Conservation (phyloP, 2,888 invertebrate genomes). For the Lepetodrilus schrolli region DNA sequence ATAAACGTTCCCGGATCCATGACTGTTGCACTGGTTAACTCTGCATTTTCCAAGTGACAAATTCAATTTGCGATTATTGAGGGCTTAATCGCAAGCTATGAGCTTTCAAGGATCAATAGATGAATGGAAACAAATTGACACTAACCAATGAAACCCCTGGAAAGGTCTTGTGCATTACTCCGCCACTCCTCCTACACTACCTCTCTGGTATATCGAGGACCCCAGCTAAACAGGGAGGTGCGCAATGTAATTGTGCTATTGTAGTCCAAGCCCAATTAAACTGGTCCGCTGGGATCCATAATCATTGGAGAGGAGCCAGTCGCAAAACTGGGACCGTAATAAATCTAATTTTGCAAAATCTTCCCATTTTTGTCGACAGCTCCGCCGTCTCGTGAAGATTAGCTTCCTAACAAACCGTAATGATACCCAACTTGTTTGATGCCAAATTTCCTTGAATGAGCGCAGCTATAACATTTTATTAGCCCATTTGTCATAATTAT, state of each 20-base stretch:
- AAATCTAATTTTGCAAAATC: constrained; percentile 34
- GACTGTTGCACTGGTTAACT: neutral
- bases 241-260: constrained; percentile 28
- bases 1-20: neutral
- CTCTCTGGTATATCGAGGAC: neutral
- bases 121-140: constrained; percentile 24
- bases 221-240: neutral
- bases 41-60: neutral
- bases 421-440: constrained; percentile 11
- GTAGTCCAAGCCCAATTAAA: constrained; percentile 28
- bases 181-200: constrained; percentile 13
- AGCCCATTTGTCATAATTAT: constrained; percentile 33
- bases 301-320: constrained; percentile 25
- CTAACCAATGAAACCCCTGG: constrained; percentile 33
- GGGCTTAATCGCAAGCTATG: constrained; percentile 20
- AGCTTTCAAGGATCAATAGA: constrained; percentile 11
- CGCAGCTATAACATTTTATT: constrained; percentile 28
- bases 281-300: constrained; percentile 17
- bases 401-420: constrained; percentile 27
- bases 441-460: constrained; percentile 4
- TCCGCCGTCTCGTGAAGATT: constrained; percentile 21
- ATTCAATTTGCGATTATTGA: constrained; percentile 26
- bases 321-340: constrained; percentile 7
- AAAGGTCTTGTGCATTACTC: constrained; percentile 29
- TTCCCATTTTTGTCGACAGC: constrained; percentile 30